These are phyloP conservation scores for Phalacrocorax carbo DNA, from an alignment of 2,113 vertebrate genomes.

Conservation along the genomic window DNA sequence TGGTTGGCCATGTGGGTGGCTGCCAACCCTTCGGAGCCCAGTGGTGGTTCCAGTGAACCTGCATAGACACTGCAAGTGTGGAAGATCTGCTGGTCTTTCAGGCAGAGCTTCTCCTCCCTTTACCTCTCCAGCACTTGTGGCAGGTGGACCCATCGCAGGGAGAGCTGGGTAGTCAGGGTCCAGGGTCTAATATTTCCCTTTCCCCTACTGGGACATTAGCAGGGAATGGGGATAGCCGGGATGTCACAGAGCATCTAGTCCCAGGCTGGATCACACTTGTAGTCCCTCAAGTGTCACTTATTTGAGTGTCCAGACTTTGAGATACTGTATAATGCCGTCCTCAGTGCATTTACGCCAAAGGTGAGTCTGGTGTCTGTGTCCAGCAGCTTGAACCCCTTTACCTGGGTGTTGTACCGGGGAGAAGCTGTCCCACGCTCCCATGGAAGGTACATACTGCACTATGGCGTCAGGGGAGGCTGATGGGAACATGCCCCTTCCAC, in stretches of 20 bases:
- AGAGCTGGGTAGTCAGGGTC: neutral
- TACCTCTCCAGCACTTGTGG: neutral
- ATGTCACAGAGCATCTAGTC: neutral
- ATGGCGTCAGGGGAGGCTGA: neutral
- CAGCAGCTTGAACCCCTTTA: neutral
- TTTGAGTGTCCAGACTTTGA: neutral
- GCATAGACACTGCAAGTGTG: neutral
- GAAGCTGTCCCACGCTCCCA: neutral
- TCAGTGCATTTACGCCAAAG: neutral
- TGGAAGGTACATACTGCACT: neutral
- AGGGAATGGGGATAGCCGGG: neutral
- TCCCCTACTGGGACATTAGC: rapidly evolving
- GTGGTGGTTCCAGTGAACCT: neutral
- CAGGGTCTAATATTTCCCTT: neutral
- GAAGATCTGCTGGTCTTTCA: neutral
- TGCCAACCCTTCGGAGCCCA: neutral
- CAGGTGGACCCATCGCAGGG: neutral
- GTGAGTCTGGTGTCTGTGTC: neutral
- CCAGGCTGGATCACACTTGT: neutral
- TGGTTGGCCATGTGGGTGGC: neutral
- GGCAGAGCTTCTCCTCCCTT: neutral
- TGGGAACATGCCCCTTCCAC: neutral
- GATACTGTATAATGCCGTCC: neutral
- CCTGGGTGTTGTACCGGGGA: neutral
- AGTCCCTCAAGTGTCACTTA: too few species aligned